A percentile compares a stretch with the other conserved stretches of the same genome.
phyloP scores from a whole-genome alignment of 2,113 vertebrate species.

The Nesospiza acunhae region DNA sequence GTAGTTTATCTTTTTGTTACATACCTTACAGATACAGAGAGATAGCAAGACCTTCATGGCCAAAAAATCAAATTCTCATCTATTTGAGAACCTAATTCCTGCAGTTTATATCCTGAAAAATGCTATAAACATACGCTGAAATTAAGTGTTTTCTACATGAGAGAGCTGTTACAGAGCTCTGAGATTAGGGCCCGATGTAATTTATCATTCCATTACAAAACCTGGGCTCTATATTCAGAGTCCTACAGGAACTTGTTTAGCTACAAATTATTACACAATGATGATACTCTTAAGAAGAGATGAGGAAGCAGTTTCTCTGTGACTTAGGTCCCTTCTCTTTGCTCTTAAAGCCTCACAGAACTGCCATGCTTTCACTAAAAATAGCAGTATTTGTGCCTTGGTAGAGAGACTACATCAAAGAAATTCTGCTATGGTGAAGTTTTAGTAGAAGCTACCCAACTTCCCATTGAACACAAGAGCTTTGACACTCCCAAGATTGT shows the following conservation, averaged over 20 bases:
- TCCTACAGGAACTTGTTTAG: not conserved
- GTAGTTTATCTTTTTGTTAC: not conserved
- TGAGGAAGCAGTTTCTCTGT: not conserved
- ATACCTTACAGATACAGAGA: not conserved
- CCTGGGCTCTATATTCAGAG: not conserved
- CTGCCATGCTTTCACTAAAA: not conserved
- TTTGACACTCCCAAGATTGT: accelerated
- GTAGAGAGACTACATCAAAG: not conserved
- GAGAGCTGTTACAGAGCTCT: not conserved
- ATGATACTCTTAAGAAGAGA: not conserved
- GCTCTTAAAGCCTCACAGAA: not conserved
- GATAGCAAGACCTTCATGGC: not conserved
- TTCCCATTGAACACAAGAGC: not conserved
- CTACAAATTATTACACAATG: not conserved
- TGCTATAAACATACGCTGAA: not conserved
- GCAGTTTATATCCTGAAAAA: not conserved
- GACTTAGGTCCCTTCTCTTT: not conserved
- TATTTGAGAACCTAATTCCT: not conserved
- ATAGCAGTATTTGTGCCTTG: accelerated
- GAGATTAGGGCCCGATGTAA: not conserved
- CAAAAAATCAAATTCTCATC: not conserved
- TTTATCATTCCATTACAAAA: not conserved
- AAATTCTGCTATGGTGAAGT: not conserved
- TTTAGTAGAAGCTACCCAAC: not conserved
- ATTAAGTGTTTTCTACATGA: not conserved